Conservation (phyloP, 2,797 vertebrate genomes). For the Liparis tanakae region DNA sequence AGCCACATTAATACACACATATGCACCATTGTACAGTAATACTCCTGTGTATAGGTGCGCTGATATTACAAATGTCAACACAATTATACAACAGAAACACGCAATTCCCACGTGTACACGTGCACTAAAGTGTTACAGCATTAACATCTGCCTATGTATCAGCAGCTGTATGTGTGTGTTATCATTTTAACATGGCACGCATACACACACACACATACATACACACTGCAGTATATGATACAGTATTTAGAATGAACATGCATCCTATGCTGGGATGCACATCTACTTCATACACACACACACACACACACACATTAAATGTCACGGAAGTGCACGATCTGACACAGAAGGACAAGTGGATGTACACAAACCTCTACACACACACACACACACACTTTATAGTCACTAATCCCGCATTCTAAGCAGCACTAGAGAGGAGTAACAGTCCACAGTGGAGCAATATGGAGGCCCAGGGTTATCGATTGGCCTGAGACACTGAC, state of each 20-base stretch:
- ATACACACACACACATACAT: conserved; percentile 4
- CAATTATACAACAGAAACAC: conserved; percentile 50
- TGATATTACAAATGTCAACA: conserved; percentile 51
- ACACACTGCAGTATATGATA: conserved; percentile 8
- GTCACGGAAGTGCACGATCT: neutral
- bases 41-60: conserved; percentile 36
- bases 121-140: conserved; percentile 41
- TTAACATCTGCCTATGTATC: conserved; percentile 50
- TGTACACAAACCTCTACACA: conserved; percentile 29
- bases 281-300: neutral
- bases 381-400: conserved; percentile 53
- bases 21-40: conserved; percentile 34
- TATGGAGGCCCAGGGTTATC: conserved; percentile 78
- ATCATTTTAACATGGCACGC: conserved; percentile 13
- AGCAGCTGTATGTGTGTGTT: conserved; percentile 34
- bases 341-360: conserved; percentile 32
- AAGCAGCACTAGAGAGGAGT: conserved; percentile 77
- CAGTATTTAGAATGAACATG: neutral
- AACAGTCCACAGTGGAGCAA: conserved; percentile 79
- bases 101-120: conserved; percentile 35
- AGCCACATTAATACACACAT: conserved; percentile 54
- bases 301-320: conserved; percentile 14
- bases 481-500: conserved; percentile 81
- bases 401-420: conserved; percentile 72
- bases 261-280: neutral